A percentile compares a stretch with the other conserved stretches of the same genome.
phyloP scores from a whole-genome alignment of 2,113 vertebrate genomes.

The Brachionichthys hirsutus region DNA sequence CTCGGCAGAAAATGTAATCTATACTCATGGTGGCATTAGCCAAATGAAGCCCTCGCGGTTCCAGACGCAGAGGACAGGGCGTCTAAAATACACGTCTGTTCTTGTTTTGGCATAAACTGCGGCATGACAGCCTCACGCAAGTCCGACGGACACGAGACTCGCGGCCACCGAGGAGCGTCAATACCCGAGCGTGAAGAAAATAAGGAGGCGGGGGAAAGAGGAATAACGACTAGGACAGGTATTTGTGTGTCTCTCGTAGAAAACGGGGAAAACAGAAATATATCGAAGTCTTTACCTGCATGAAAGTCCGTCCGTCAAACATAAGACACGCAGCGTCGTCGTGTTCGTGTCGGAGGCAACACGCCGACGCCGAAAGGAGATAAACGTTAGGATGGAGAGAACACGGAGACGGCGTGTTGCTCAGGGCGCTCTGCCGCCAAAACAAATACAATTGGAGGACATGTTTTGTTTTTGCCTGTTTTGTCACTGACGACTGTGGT shows the following conservation, averaged over 20 bases:
- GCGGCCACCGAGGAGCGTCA: conserved; percentile 3
- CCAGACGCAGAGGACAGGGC: conserved; percentile 5
- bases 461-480: conserved; percentile 13
- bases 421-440: neutral
- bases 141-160: conserved; percentile 22
- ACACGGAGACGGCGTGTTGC: neutral
- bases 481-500: conserved; percentile 11
- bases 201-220: neutral
- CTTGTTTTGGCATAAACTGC: conserved; percentile 22
- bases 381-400: neutral
- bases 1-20: no score
- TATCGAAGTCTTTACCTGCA: conserved; percentile 6
- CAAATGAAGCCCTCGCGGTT: conserved; percentile 41
- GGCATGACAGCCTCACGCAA: conserved; percentile 21
- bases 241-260: conserved; percentile 1
- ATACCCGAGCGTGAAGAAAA: conserved; percentile 3
- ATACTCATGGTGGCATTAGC: conserved; percentile 39
- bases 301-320: conserved; percentile 16
- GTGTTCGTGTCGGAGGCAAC: neutral
- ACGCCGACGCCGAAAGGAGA: no score
- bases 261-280: neutral
- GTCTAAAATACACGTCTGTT: conserved; percentile 23
- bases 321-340: neutral
- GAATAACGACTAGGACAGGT: conserved; percentile 17
- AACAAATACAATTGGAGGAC: neutral